Evolutionary conservation across 2,888 invertebrate genomes (phyloP), one percentile per base, ranked within the genome.

Genomic region (Yponomeuta plumbellus): DNA sequence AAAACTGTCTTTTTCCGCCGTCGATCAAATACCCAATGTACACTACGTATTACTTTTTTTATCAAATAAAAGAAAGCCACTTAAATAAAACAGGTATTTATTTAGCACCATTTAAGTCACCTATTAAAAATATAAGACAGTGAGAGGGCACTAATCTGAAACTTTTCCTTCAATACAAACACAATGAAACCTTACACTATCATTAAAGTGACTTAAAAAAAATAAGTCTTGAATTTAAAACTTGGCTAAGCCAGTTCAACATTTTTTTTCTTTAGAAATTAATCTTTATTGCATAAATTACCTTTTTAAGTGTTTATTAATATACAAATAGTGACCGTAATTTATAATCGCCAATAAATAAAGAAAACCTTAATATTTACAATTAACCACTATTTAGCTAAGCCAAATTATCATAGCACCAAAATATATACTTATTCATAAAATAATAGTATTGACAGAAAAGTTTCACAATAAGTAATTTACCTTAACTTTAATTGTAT

Each of bases 391-490:
- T 88, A 88, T 66, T 66, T 86, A 89, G 89, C 88, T 85, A 88
- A 89, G 89, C 89, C 88, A 89, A 88, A 84, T 80, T 74, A 85
- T 84, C 76, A 80, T 89, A 91, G 90, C 90, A 91, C 90, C 90
- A 85, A 89, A 88, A 86, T 79, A 83, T 80, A 79, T 84, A 63
- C n/a, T 34, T 34, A 81, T 81, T 73, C 34, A 13, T 40, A 59
- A 73, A 81, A 83, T 76, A 79, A 75, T 66, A 73, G 84, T 84
- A 85, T 79, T 78, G 88, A 89, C 76, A 89, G 90, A 90, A 89
- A 90, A 90, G 88, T 90, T 90, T 88, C 90, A 81, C 69, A 68
- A 71, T 66, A 67, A 64, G 26, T 67, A 68, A 61, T 59, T 61
- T 66, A 65, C 39, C 65, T 40, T 63, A 21, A 63, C 13, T 52